Base-by-base conservation (phyloP, 2,113 vertebrate genomes). In the Cyanoderma ruficeps region DNA sequence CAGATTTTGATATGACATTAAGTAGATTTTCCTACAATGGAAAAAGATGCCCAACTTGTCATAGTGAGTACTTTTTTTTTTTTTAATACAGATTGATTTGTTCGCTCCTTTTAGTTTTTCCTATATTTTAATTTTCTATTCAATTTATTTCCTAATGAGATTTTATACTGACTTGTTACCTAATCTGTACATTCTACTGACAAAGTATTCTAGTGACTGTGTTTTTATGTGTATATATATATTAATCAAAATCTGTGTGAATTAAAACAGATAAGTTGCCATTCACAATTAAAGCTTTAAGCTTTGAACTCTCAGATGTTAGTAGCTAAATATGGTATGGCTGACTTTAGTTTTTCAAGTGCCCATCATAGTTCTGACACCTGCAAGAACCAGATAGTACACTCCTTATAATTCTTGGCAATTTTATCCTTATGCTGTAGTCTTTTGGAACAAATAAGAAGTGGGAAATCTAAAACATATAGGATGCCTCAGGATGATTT, bases 1-100 rank as follows among this genome's bases (percentile, higher is more conserved):
- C 99, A 97, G 99, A 99, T 98, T 99, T 99, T 94, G 99, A 99
- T 98, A 99, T 99, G 99, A 99, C 99, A 46, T 97, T 99, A 94
- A 99, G 99, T 98, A 98, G 98, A 97, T 99, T 99, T 95, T 98
- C 99, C 37, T 94, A 98, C 96, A 98, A 99, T 94, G 99, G 99
- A 56, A 99, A 98, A 95, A 98, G 98, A 97, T 99, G 99, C 74
- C 99, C 99, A 68, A 98, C 99, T 22, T 99, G 99, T 97, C 99
- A 99, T 97, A 99, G 99, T 99, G 97, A 98, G 99, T 98, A 94
- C 61, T 85, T 92, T 93, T 90, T 83, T 84, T 84, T 80, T 89
- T 93, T 87, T 90, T 69, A 60, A 94, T 93, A 91, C 2, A 4
- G 47, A 88, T 91, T 94, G 37, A 39, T 94, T 95, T 89, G 82